These are phyloP conservation scores for Zygothrica quintamaculata DNA, from an alignment of 2,888 invertebrate species.

Conservation along the genomic window DNA sequence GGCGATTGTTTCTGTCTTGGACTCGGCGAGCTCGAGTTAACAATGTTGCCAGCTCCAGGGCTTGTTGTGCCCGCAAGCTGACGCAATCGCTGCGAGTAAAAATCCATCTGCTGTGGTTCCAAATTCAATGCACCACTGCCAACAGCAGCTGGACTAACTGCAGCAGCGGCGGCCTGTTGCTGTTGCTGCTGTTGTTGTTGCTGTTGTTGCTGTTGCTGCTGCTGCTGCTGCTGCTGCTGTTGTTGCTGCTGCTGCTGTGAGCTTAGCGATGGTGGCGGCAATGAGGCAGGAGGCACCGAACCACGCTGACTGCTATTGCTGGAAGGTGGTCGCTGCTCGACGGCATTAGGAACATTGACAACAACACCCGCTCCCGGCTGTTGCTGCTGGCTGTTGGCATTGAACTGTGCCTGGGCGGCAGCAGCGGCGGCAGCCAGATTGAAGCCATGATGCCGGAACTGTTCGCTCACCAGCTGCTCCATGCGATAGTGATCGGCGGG, in stretches of 20 bases:
- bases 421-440: slow-evolving; percentile 91
- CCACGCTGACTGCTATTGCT: slow-evolving; percentile 81
- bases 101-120: slow-evolving; percentile 97
- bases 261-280: slow-evolving; percentile 72
- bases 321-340: slow-evolving; percentile 85
- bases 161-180: slow-evolving; percentile 37
- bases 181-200: slow-evolving; percentile 39
- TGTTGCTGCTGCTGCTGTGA: slow-evolving; percentile 71
- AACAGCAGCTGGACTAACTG: slow-evolving; percentile 70
- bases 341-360: slow-evolving; percentile 63
- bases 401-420: slow-evolving; percentile 86
- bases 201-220: slow-evolving; percentile 41
- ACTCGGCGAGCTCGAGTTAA: slow-evolving; percentile 92
- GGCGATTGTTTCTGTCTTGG: slow-evolving; percentile 92
- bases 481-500: slow-evolving; percentile 92
- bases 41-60: slow-evolving; percentile 91
- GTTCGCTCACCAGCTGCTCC: slow-evolving; percentile 93
- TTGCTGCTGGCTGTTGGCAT: slow-evolving; percentile 83
- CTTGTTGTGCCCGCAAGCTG: slow-evolving; percentile 97
- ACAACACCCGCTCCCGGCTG: slow-evolving; percentile 27
- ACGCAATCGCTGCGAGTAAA: slow-evolving; percentile 99
- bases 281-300: slow-evolving; percentile 83
- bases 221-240: slow-evolving; percentile 57
- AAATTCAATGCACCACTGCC: slow-evolving; percentile 86
- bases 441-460: slow-evolving; percentile 91